A percentile compares a stretch with the other conserved stretches of the same genome.
These are phyloP conservation scores for Pangasius macronema DNA, from an alignment of 2,797 vertebrate species.

Conservation along the genomic window DNA sequence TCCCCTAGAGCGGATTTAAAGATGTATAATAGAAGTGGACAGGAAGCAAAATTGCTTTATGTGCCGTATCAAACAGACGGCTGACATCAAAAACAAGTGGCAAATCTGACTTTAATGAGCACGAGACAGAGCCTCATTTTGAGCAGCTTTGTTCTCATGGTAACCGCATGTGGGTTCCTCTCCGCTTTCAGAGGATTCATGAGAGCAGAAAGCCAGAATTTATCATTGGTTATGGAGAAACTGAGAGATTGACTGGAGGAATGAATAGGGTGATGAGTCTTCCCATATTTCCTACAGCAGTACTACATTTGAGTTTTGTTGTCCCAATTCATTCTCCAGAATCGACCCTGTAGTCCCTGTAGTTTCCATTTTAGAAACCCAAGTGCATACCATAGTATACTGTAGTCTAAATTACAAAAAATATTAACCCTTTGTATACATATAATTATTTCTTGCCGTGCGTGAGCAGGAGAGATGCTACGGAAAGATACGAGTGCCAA, in stretches of 20 bases:
- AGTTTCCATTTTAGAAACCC: neutral
- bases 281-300: neutral
- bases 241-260: neutral
- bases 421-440: neutral
- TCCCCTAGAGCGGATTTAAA: neutral
- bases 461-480: neutral
- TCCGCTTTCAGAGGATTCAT: conserved; percentile 33
- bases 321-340: neutral
- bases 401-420: neutral
- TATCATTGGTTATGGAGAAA: neutral
- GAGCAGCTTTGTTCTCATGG: conserved; percentile 52
- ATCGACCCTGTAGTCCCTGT: neutral
- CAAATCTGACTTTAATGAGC: conserved; percentile 38
- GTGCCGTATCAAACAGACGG: conserved; percentile 33
- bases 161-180: conserved; percentile 37
- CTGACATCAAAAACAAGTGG: conserved; percentile 42
- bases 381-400: neutral
- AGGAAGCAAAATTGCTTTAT: conserved; percentile 23
- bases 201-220: conserved; percentile 14
- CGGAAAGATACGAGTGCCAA: too few relatives aligned
- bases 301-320: neutral
- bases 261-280: neutral
- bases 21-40: conserved; percentile 17
- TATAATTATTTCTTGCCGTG: neutral
- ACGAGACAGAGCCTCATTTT: conserved; percentile 18